A percentile compares a stretch with the other conserved stretches of the same genome.
Evolutionary conservation across 2,888 invertebrate species (phyloP).

Genomic region (Lasioglossum pauxillum): DNA sequence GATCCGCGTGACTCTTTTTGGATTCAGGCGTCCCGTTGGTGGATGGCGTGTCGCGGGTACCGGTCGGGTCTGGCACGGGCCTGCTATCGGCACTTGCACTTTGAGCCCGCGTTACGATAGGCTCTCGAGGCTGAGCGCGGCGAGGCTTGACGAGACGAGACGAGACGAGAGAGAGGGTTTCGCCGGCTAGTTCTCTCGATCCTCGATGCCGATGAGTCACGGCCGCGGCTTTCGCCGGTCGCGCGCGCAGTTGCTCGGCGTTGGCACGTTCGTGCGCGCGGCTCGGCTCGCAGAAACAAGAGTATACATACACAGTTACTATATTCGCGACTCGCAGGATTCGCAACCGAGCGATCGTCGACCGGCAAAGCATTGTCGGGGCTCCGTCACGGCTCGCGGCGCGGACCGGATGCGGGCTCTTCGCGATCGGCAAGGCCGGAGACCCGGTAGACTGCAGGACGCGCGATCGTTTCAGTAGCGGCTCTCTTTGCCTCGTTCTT

Average conservation of each 20-base stretch:
- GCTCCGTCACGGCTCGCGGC: neutral
- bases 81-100: constrained; percentile 66
- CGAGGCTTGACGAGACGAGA: constrained; percentile 26
- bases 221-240: constrained; percentile 50
- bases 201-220: constrained; percentile 45
- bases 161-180: constrained; percentile 19
- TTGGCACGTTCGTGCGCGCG: neutral
- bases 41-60: constrained; percentile 8
- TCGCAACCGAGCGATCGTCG: constrained; percentile 5
- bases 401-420: constrained; percentile 40
- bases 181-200: constrained; percentile 27
- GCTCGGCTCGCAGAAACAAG: neutral
- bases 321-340: constrained; percentile 27
- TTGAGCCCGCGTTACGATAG: constrained; percentile 62
- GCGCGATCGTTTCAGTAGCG: constrained; percentile 31
- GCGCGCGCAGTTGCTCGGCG: constrained; percentile 21
- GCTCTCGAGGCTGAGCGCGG: constrained; percentile 22
- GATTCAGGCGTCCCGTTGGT: neutral
- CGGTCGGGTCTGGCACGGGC: constrained; percentile 27
- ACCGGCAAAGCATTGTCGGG: constrained; percentile 3
- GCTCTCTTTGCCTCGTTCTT: neutral
- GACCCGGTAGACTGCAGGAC: constrained; percentile 27
- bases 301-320: neutral
- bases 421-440: constrained; percentile 28
- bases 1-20: neutral